Evolutionary conservation across 2,888 invertebrate genomes (phyloP).

Genomic region (Chironomus tentans): DNA sequence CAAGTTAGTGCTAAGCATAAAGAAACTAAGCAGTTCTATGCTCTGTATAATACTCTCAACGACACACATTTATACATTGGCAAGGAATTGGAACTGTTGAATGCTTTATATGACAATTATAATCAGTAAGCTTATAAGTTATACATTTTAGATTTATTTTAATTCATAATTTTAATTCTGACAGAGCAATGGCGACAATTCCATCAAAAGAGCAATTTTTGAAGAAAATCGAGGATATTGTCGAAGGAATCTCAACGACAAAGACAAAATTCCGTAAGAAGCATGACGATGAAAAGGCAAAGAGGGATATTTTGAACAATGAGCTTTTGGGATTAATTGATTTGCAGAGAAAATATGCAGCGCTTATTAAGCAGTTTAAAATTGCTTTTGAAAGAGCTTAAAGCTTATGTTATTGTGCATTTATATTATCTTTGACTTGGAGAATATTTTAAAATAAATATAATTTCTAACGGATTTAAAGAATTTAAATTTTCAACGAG

Average conservation of each 20-base stretch:
- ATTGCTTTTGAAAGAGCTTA: slow-evolving; percentile 51
- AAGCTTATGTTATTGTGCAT: too few species aligned
- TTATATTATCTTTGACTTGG: too few species aligned
- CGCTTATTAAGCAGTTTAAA: slow-evolving; percentile 65
- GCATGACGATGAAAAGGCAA: slow-evolving; percentile 55
- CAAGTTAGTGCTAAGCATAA: slow-evolving; percentile 92
- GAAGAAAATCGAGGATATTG: slow-evolving; percentile 80
- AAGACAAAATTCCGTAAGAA: slow-evolving; percentile 62
- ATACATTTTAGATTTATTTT: background rate
- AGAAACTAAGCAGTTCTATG: slow-evolving; percentile 96
- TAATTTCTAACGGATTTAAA: too few species aligned
- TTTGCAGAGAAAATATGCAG: slow-evolving; percentile 65
- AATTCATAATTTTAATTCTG: background rate
- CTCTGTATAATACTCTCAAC: slow-evolving; percentile 87
- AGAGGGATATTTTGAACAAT: slow-evolving; percentile 56
- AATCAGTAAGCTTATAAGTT: slow-evolving; percentile 57
- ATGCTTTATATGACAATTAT: slow-evolving; percentile 84
- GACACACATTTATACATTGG: slow-evolving; percentile 89
- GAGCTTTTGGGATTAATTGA: slow-evolving; percentile 53
- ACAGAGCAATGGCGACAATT: slow-evolving; percentile 71
- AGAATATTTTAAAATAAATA: too few species aligned
- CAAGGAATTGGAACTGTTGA: slow-evolving; percentile 79
- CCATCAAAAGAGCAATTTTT: slow-evolving; percentile 81
- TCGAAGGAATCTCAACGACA: slow-evolving; percentile 80
- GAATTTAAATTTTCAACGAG: too few species aligned